These are phyloP conservation scores for Lysandra coridon DNA, from an alignment of 2,888 invertebrate species.

Conservation along the genomic window DNA sequence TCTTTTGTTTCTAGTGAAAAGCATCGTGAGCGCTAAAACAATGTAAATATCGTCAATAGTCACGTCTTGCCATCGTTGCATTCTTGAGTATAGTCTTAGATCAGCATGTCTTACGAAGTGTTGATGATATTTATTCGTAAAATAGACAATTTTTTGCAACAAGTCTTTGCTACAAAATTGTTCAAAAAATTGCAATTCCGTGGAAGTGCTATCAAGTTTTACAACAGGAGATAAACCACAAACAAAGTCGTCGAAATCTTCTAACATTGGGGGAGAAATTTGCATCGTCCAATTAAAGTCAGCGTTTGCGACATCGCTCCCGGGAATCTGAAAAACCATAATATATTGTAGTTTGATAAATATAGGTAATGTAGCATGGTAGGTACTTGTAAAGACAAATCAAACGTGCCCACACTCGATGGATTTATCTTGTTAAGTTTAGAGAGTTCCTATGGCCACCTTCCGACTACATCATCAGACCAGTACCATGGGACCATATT, in stretches of 20 bases:
- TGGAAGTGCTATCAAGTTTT: slow-evolving; percentile 32
- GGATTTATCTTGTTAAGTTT: too few species aligned
- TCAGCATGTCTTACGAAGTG: slow-evolving; percentile 36
- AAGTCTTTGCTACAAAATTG: slow-evolving; percentile 37
- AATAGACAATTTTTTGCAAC: slow-evolving; percentile 36
- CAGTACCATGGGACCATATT: too few species aligned
- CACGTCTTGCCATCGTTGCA: slow-evolving; percentile 37
- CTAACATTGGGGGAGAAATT: slow-evolving; percentile 34
- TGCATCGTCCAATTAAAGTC: slow-evolving; percentile 35
- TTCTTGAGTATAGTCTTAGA: slow-evolving; percentile 35
- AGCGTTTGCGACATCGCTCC: slow-evolving; percentile 8
- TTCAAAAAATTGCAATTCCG: slow-evolving; percentile 37
- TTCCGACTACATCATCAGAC: too few species aligned
- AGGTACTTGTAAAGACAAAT: too few species aligned
- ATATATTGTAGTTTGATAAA: too few species aligned
- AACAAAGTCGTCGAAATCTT: slow-evolving; percentile 38
- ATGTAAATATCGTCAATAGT: slow-evolving; percentile 37
- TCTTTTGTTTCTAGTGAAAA: too few species aligned
- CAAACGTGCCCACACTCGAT: too few species aligned
- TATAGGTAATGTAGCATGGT: too few species aligned
- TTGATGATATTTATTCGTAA: slow-evolving; percentile 39
- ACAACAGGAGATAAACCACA: slow-evolving; percentile 36
- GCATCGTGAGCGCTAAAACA: too few species aligned
- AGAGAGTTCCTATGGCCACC: too few species aligned
- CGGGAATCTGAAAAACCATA: slow-evolving; percentile 2